Evolutionary conservation across 2,113 vertebrate genomes (phyloP).

Genomic region (Zosterops japonicus): DNA sequence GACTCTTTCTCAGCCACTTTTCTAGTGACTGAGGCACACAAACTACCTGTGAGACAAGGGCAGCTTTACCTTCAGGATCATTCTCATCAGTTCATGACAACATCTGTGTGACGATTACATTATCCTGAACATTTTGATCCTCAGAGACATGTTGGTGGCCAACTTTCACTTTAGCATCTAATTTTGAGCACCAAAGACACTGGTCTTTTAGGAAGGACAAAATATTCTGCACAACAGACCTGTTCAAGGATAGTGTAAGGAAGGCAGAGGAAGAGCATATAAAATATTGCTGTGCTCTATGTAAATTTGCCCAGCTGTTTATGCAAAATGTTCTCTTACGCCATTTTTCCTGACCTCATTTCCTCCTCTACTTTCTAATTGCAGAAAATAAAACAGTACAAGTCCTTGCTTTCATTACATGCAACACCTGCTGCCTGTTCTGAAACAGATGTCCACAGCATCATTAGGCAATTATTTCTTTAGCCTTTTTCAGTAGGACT

Average conservation of each 20-base stretch:
- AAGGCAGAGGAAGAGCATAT: neutral
- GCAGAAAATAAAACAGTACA: conserved; percentile 36
- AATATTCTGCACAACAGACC: neutral
- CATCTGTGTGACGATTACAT: neutral
- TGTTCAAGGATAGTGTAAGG: neutral
- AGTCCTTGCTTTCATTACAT: conserved; percentile 32
- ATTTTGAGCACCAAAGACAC: neutral
- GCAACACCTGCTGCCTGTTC: conserved; percentile 45
- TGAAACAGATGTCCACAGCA: conserved; percentile 53
- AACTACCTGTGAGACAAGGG: neutral
- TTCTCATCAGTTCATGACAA: neutral
- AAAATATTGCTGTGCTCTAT: neutral
- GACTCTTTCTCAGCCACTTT: neutral
- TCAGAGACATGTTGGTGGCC: neutral
- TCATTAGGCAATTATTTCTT: conserved; percentile 22
- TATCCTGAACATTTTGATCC: neutral
- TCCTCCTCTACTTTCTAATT: conserved; percentile 7
- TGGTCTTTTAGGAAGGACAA: neutral
- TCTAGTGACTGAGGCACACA: neutral
- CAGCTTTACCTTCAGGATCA: neutral
- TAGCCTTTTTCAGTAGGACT: neutral
- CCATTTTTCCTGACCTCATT: conserved; percentile 30
- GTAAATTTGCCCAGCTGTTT: conserved; percentile 22
- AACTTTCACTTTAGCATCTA: neutral
- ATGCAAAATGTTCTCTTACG: conserved; percentile 19